A percentile compares a stretch with the other conserved stretches of the same genome.
phyloP scores from a whole-genome alignment of 2,113 vertebrate species.

The Chloropsis cyanopogon region DNA sequence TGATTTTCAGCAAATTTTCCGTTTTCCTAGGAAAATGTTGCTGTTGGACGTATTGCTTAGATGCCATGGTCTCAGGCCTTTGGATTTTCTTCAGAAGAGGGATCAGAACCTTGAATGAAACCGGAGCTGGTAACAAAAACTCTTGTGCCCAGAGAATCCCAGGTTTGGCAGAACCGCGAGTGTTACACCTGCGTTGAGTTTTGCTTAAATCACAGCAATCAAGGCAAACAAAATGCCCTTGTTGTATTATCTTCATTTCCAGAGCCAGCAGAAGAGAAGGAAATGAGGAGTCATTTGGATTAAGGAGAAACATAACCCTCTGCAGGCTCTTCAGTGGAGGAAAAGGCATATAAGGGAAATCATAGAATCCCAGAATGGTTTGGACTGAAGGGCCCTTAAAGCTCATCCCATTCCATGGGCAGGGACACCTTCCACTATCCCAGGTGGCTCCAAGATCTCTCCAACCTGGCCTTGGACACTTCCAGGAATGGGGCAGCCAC shows the following conservation, averaged over 20 bases:
- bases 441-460: background rate
- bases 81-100: background rate
- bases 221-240: background rate
- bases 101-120: background rate
- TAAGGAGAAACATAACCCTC: background rate
- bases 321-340: background rate
- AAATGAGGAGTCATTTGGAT: background rate
- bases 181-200: background rate
- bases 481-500: background rate
- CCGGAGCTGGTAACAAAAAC: background rate
- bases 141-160: background rate
- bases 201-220: background rate
- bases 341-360: background rate
- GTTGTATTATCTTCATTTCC: background rate
- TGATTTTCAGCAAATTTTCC: background rate
- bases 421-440: background rate
- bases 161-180: rapidly evolving
- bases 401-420: background rate
- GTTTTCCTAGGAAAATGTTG: background rate
- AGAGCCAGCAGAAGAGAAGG: background rate
- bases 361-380: background rate
- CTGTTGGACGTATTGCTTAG: background rate
- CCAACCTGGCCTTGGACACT: background rate
- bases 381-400: background rate
- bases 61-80: background rate